Evolutionary conservation across 2,797 vertebrate species (phyloP), one percentile per base, ranked within the genome.

Genomic region (Aulostomus chinensis): DNA sequence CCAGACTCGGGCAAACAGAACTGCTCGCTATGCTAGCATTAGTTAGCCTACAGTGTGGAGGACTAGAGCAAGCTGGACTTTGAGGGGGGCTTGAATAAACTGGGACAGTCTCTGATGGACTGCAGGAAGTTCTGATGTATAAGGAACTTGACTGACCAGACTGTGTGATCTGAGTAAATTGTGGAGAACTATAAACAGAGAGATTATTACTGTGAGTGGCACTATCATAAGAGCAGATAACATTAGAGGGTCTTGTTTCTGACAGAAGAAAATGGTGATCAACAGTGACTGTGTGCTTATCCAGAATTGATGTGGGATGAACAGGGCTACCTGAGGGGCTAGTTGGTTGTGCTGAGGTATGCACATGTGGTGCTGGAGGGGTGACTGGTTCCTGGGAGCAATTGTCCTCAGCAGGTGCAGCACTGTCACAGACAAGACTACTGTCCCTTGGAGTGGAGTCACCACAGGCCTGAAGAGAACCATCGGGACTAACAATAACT

Each of bases 21-120:
- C 18, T 42, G 49, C 32, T 32, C 18, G 41, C 33, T 29, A 47
- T 21, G 48, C 55, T 31, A 29, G 20, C 32, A 41, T 46, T 42
- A 28, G 54, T 30, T 1, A 4, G 28, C 36, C 15, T 70, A 75
- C 75, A 80, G 77, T 75, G 75, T 68, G 57, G 17, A 37, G 71
- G 74, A 78, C 80, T 76, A 48, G 32, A 47, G 31, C 38, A 58
- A 21, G 54, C 7, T 48, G 35, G 20, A 37, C 34, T 16, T 35
- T 32, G 32, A 17, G 34, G 28, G 26, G 29, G 35, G 43, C 42
- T 71, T 11, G 30, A 7, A 41, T 41, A 25, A 9, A 5, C 31
- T 21, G 47, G 10, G 28, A 24, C 31, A 5, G 18, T 12, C 16
- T 34, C 49, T 18, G 25, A 40, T 24, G 53, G 35, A 53, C 47